Evolutionary conservation across 1,140 invertebrate species (phyloP), one percentile per base, ranked within the genome.

Genomic region (Nylanderia fulva): DNA sequence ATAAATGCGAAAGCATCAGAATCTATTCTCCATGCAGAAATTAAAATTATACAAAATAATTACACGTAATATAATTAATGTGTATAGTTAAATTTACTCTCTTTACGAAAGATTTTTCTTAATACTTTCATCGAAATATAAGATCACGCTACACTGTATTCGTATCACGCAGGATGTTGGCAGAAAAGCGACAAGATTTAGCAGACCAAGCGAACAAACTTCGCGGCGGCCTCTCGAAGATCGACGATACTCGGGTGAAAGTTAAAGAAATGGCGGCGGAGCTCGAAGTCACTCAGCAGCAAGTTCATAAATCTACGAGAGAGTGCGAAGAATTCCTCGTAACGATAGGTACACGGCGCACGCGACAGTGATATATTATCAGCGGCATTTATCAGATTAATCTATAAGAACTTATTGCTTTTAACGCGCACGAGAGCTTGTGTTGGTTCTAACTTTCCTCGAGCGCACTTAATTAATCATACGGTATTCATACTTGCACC

Each of bases 181-280:
- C 95, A 74, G 94, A 94, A 52, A 98, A 98, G 92, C 95, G 97
- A 54, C 92, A 94, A 27, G 96, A 97, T 90, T 94, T 98, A 5
- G 96, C 96, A 0, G 92, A 96, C 39, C 95, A 96, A 87, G 96
- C 97, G 2, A 97, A 97, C 91, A 98, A 98, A 91, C 90, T 91
- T 72, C 86, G 83, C n/a, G 88, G 84, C 71, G 92, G 92, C n/a
- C 76, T 93, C 42, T 90, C 90, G 21, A 93, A 93, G 80, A 89
- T 92, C 72, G 91, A 94, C 85, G 93, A 94, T 74, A 97, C 97
- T 0, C 96, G 96, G 42, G 95, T 96, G 79, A 97, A 97, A 91
- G 97, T 98, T 0, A 96, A 96, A 82, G 96, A 96, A 75, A 98
- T 98, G 97, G 97, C 97, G 0, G 95, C 96, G 29, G 97, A 98